Base-by-base conservation (phyloP, 2,113 vertebrate species). In the Xiphophorus hellerii region DNA sequence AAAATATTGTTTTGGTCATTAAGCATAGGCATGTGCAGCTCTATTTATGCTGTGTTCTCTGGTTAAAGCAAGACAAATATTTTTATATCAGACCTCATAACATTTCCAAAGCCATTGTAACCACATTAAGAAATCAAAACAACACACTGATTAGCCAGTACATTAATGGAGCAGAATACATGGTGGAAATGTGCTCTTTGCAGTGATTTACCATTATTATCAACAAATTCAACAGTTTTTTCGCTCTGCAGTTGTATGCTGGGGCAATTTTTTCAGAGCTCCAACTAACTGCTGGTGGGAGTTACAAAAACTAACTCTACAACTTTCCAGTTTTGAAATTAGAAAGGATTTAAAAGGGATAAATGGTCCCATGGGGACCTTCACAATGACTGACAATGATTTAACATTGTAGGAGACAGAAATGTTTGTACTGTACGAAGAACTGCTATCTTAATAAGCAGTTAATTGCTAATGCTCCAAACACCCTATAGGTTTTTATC, bases 401-500 rank as follows among this genome's bases (percentile, higher is more conserved):
- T 81, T 73, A 60, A 73, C 76, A 68, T 65, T 66, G 2, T 77
- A 71, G 61, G 73, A 80, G 74, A 73, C 63, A 68, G 39, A 29
- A 31, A 66, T 78, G 64, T 82, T 76, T 82, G 71, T 63, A 64
- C 71, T 81, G 54, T 82, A 51, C 63, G 3, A 73, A 66, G 67
- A 85, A 82, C 80, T 62, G 74, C 9, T 61, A 76, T 69, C 63
- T 75, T 82, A 61, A 84, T 77, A 80, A 77, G 68, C 81, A 71
- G 60, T 73, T 84, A 87, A 88, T 77, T 85, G 81, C 80, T 66
- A 71, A 85, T 29, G 29, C 80, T 67, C 54, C 67, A 62, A 86
- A 87, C 77, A 76, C 69, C 80, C 83, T 66, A 58, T 60, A 81
- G 62, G 54, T 62, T 83, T 78, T 83, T 83, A 88, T 91, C 87